phyloP scores from a whole-genome alignment of 2,888 invertebrate genomes.

The Rhogogaster chlorosoma region DNA sequence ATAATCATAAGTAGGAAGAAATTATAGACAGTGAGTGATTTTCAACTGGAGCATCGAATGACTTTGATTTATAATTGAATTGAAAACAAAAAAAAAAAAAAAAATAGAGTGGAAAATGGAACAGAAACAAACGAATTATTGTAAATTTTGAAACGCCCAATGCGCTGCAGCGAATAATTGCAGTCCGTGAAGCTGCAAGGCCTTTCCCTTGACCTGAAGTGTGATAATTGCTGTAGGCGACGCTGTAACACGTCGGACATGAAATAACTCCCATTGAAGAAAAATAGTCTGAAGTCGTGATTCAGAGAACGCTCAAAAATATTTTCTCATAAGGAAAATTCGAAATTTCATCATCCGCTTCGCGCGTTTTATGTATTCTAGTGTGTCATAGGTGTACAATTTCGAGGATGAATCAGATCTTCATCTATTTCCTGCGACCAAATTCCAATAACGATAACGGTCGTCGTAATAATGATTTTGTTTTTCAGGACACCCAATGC shows the following conservation, averaged over 20 bases:
- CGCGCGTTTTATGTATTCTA: background rate
- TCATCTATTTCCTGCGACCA: background rate
- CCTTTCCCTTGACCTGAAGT: constrained; percentile 47
- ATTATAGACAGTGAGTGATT: background rate
- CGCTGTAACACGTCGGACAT: constrained; percentile 8
- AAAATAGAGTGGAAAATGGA: background rate
- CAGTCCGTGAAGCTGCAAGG: constrained; percentile 41
- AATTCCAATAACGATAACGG: background rate
- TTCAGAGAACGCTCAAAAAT: background rate
- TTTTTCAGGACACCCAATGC: constrained; percentile 64
- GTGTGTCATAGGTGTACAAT: background rate
- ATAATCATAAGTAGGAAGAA: background rate
- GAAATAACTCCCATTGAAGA: constrained; percentile 24
- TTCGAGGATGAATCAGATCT: background rate
- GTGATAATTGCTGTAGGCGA: constrained; percentile 1
- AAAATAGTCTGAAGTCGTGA: background rate
- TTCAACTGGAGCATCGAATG: background rate
- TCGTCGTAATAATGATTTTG: constrained; percentile 41
- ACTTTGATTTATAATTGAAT: background rate
- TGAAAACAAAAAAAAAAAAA: background rate
- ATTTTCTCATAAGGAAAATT: background rate
- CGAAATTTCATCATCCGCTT: background rate
- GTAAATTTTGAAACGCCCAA: background rate
- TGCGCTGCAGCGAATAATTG: constrained; percentile 10
- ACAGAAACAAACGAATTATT: background rate